These are phyloP conservation scores for Battus philenor DNA, from an alignment of 1,140 invertebrate species.

Conservation along the genomic window DNA sequence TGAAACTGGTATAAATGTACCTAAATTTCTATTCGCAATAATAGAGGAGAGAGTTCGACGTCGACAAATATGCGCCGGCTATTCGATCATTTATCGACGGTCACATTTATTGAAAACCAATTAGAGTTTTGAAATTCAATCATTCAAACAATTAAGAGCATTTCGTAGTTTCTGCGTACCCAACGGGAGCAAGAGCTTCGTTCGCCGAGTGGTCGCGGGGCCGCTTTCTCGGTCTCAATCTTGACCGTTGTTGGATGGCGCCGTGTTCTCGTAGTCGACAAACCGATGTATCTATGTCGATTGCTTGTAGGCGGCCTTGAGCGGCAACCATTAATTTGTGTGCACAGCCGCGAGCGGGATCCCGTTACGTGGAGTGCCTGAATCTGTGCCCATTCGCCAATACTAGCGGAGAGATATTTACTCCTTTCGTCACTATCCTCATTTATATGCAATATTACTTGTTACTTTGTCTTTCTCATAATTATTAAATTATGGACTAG, in stretches of 20 bases:
- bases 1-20: slow-evolving; percentile 18
- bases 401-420: slow-evolving; percentile 36
- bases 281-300: slow-evolving; percentile 70
- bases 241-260: slow-evolving; percentile 46
- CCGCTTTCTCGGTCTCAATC: slow-evolving; percentile 65
- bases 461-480: no score
- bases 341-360: slow-evolving; percentile 53
- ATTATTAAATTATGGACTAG: no score
- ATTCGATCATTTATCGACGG: slow-evolving; percentile 22
- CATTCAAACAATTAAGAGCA: slow-evolving; percentile 33
- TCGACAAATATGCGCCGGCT: slow-evolving; percentile 19
- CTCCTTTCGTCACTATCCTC: slow-evolving; percentile 19
- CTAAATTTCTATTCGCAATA: slow-evolving; percentile 31
- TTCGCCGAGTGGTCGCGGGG: slow-evolving; percentile 27
- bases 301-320: slow-evolving; percentile 71
- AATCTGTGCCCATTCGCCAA: slow-evolving; percentile 45
- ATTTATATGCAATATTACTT: slow-evolving; percentile 13
- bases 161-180: slow-evolving; percentile 26
- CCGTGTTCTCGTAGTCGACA: slow-evolving; percentile 63
- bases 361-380: slow-evolving; percentile 61
- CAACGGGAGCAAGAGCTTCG: slow-evolving; percentile 24
- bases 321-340: slow-evolving; percentile 68
- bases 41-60: slow-evolving; percentile 38
- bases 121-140: slow-evolving; percentile 34
- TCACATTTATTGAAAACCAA: slow-evolving; percentile 32